Evolutionary conservation across 2,888 invertebrate genomes (phyloP), one percentile per base, ranked within the genome.

Genomic region (Sinotaia quadrata): DNA sequence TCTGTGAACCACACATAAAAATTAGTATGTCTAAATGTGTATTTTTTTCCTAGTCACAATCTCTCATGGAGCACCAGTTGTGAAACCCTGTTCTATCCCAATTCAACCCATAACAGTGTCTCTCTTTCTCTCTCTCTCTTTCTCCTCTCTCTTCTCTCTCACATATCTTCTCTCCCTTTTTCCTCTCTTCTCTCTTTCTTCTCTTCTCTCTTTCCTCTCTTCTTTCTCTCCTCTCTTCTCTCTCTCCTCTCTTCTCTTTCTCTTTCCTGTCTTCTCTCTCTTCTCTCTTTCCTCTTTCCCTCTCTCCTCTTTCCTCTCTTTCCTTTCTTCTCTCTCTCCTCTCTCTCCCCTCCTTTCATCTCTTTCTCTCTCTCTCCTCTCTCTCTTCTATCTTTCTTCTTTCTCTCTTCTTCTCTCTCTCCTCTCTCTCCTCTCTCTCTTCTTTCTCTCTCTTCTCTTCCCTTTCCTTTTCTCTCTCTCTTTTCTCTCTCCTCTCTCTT

Each of bases 221-320:
- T 15, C 41, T 15, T 41, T 12, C 15, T 12, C 10, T 41, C 41
- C 15, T 49, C 49, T 49, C 21, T 33, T 54, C 31, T 56, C 15
- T 18, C 56, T 56, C 31, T 56, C 33, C 33, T 2, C 34, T 18
- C 52, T 21, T 63, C 65, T 41, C n/a, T 65, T n/a, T 49, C 8
- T 29, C 18, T 61, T 27, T 61, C 31, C n/a, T 47, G 4, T 8
- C 2, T 37, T 59, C 8, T 33, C 52, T 63, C n/a, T n/a, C n/a
- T n/a, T n/a, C n/a, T n/a, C n/a, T n/a, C n/a, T n/a, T n/a, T n/a
- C n/a, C 33, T 63, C 24, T 27, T 10, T 57, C 57, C 31, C 44
- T 31, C 8, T 31, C 33, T 56, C 8, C 33, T 33, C 24, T 34
- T 44, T 33, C 10, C 27, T 47, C 24, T 33, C 27, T 49, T 27